These are phyloP conservation scores for Puffinus mauretanicus DNA, from an alignment of 2,113 vertebrate genomes.

Conservation along the genomic window DNA sequence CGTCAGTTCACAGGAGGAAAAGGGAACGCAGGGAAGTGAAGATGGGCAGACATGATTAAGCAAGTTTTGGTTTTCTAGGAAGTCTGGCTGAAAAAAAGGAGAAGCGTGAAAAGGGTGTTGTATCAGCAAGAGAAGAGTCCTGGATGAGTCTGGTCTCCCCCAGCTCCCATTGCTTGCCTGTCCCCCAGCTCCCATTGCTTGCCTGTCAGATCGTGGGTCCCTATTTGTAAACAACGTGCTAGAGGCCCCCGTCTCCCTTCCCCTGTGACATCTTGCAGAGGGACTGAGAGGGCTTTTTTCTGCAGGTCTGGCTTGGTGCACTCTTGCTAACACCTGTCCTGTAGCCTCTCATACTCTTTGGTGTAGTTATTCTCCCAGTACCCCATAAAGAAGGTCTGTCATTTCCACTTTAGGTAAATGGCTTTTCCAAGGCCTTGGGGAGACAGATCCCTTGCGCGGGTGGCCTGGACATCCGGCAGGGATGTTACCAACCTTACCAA, in stretches of 20 bases:
- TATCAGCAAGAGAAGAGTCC: not conserved
- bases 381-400: not conserved
- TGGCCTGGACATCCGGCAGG: not conserved
- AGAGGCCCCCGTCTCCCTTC: not conserved
- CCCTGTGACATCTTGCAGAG: not conserved
- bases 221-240: not conserved
- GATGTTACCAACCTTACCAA: not conserved
- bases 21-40: not conserved
- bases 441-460: not conserved
- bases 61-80: not conserved
- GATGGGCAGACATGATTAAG: not conserved
- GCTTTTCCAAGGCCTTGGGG: not conserved
- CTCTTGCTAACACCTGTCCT: not conserved
- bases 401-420: not conserved
- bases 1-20: not conserved
- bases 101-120: not conserved
- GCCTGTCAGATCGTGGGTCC: fast-evolving
- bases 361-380: not conserved
- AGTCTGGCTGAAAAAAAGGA: not conserved
- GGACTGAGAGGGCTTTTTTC: not conserved
- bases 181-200: not conserved
- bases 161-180: not conserved
- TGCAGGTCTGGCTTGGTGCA: not conserved
- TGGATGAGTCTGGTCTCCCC: not conserved
- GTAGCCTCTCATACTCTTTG: not conserved